Conservation (phyloP, 1,140 invertebrate species). For the Olivierus martensii region DNA sequence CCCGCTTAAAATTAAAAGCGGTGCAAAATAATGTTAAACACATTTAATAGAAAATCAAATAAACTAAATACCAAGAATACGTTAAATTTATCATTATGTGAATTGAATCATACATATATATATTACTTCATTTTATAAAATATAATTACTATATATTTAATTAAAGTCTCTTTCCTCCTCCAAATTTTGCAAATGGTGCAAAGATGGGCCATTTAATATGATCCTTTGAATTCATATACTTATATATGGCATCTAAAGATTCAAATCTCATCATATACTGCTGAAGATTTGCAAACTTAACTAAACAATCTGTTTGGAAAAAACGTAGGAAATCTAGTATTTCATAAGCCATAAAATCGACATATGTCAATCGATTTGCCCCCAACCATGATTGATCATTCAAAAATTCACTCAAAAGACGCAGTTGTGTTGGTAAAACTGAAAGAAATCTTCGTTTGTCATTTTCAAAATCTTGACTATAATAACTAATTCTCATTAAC, state of each 20-base stretch:
- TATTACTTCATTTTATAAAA: no score
- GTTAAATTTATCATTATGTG: no score
- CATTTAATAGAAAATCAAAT: no score
- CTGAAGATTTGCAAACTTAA: conserved; percentile 29
- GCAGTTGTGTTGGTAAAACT: conserved; percentile 25
- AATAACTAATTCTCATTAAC: conserved; percentile 23
- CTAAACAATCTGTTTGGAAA: conserved; percentile 31
- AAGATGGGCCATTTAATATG: conserved; percentile 28
- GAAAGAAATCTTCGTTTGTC: conserved; percentile 20
- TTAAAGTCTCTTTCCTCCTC: conserved; percentile 18
- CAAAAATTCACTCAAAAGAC: conserved; percentile 31
- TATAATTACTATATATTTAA: no score
- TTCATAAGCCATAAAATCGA: conserved; percentile 39
- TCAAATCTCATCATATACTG: conserved; percentile 30
- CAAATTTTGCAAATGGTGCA: conserved; percentile 29
- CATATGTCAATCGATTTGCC: conserved; percentile 35
- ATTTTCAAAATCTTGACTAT: conserved; percentile 17
- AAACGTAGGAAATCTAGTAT: conserved; percentile 32
- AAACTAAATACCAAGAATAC: no score
- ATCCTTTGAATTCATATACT: conserved; percentile 29
- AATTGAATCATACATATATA: no score
- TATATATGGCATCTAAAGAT: conserved; percentile 25
- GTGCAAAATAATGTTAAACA: no score
- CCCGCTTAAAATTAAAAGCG: no score
- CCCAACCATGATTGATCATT: conserved; percentile 31